Conservation (phyloP, 1,140 invertebrate species). For the Achatina immaculata region DNA sequence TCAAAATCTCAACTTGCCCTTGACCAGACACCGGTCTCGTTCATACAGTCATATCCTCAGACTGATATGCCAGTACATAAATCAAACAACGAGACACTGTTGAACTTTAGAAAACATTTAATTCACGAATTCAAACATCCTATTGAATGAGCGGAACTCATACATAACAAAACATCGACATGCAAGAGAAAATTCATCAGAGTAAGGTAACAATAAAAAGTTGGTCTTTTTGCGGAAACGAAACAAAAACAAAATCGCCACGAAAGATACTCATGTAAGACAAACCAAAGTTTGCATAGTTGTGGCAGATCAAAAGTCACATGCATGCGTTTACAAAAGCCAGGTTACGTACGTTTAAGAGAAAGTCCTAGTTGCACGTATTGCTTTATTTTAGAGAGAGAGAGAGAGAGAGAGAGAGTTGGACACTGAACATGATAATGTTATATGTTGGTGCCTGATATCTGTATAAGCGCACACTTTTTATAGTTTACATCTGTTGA, state of each 20-base stretch:
- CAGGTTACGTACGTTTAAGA: background rate
- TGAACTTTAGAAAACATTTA: slow-evolving; percentile 10
- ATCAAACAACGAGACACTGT: background rate
- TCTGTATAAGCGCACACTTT: too few relatives aligned
- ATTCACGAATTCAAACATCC: background rate
- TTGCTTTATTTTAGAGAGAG: background rate
- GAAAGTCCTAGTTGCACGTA: background rate
- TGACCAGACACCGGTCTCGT: too few relatives aligned
- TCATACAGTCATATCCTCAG: too few relatives aligned
- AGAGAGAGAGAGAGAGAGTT: too few relatives aligned
- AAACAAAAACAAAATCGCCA: background rate
- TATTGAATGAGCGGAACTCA: slow-evolving; percentile 2
- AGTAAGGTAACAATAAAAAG: background rate
- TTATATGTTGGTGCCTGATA: too few relatives aligned
- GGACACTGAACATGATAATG: too few relatives aligned
- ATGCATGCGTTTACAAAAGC: background rate
- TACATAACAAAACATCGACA: background rate
- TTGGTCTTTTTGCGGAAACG: too few relatives aligned
- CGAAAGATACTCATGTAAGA: background rate
- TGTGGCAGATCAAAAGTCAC: background rate
- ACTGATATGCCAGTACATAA: background rate
- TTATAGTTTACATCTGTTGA: too few relatives aligned
- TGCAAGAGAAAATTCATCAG: background rate
- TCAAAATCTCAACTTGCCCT: too few relatives aligned
- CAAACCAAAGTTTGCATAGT: slow-evolving; percentile 8